A percentile compares a stretch with the other conserved stretches of the same genome.
phyloP scores from a whole-genome alignment of 2,797 vertebrate species.

The Melanotaenia pygmaea region DNA sequence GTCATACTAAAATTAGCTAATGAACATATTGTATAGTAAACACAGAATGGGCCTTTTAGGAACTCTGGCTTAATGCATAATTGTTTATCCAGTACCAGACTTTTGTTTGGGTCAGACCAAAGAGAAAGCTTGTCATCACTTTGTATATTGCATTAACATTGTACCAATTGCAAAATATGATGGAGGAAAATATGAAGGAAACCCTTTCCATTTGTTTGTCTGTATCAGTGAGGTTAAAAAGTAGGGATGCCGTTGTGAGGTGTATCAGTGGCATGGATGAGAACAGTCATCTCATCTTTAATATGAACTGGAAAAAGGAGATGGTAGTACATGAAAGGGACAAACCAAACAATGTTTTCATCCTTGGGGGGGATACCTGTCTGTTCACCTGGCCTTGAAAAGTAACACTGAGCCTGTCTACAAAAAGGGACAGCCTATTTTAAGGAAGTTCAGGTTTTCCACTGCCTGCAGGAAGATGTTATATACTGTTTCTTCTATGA shows the following conservation, averaged over 20 bases:
- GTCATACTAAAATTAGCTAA: neutral
- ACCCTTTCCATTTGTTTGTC: neutral
- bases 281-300: neutral
- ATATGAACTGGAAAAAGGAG: neutral
- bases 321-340: neutral
- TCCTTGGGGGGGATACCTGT: neutral
- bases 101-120: neutral
- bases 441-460: neutral
- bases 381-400: neutral
- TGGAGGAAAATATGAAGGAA: neutral
- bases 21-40: neutral
- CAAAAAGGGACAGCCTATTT: neutral
- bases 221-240: neutral
- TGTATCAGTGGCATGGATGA: neutral
- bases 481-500: too few relatives aligned
- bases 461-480: neutral
- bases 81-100: neutral
- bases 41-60: neutral
- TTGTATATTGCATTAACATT: neutral
- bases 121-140: neutral
- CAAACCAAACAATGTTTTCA: neutral
- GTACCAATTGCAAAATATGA: neutral
- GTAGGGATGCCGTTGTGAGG: neutral
- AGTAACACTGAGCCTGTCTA: neutral
- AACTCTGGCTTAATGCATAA: neutral